Evolutionary conservation across 2,113 vertebrate species (phyloP).

Genomic region (Hemibagrus wyckioides): DNA sequence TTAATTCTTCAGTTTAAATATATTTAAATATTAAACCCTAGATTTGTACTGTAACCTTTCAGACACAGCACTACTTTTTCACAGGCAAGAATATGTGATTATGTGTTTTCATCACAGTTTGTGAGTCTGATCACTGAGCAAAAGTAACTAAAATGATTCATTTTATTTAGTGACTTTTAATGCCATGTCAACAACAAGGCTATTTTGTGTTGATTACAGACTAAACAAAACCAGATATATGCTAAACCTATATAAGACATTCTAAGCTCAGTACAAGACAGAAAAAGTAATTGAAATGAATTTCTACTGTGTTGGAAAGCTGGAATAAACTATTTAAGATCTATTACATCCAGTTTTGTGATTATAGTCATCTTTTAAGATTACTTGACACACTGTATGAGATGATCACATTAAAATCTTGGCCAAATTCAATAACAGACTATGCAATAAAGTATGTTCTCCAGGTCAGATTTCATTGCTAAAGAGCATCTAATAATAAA

Average conservation of each 20-base stretch:
- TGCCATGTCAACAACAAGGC: no score
- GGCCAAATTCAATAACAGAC: background rate
- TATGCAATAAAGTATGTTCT: background rate
- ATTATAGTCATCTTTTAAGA: background rate
- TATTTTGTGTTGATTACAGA: no score
- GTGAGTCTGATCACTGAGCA: background rate
- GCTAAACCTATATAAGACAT: no score
- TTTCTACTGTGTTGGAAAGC: background rate
- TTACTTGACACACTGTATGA: background rate
- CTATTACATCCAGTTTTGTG: background rate
- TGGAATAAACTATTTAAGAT: background rate
- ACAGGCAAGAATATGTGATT: background rate
- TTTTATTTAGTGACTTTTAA: no score
- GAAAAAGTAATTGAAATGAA: background rate
- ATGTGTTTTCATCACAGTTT: background rate
- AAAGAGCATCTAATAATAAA: background rate
- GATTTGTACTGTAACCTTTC: background rate
- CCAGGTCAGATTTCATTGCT: background rate
- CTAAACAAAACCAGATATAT: no score
- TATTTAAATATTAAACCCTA: background rate
- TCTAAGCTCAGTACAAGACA: no score
- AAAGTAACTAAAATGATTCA: background rate
- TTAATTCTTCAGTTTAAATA: background rate
- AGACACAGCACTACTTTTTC: background rate
- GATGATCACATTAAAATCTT: conserved; percentile 4